These are phyloP conservation scores for Aldabrachelys gigantea DNA, from an alignment of 2,113 vertebrate species.

Conservation along the genomic window DNA sequence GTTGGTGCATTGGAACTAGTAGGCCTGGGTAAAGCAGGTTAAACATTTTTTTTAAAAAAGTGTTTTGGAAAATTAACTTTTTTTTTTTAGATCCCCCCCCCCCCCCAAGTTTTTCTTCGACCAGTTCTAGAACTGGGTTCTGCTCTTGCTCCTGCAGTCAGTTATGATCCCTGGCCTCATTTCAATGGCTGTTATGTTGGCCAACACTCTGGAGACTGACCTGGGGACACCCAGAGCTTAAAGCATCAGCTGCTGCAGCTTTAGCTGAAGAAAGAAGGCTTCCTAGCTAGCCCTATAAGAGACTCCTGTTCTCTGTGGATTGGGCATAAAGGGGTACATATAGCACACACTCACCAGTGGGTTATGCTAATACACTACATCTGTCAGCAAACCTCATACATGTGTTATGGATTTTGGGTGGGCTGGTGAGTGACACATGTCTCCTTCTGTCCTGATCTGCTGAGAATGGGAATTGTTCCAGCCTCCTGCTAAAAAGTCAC, in stretches of 20 bases:
- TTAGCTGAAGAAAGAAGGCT: not conserved
- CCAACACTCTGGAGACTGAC: not conserved
- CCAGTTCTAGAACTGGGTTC: not conserved
- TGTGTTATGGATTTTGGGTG: not conserved
- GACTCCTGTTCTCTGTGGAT: not conserved
- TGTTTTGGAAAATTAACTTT: not conserved
- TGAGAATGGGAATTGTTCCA: not conserved
- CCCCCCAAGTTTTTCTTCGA: not conserved
- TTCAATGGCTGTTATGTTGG: not conserved
- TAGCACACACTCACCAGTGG: not conserved
- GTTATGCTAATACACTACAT: not conserved
- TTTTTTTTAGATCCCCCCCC: too few species aligned
- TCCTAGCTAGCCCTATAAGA: not conserved
- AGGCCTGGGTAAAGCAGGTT: not conserved
- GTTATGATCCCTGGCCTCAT: not conserved
- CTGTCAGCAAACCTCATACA: not conserved
- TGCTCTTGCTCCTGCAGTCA: not conserved
- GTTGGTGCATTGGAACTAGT: not conserved
- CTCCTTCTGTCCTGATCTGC: not conserved
- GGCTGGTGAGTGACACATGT: not conserved
- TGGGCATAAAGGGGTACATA: not conserved
- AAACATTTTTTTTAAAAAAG: not conserved
- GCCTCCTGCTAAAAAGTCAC: not conserved
- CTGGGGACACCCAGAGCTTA: not conserved
- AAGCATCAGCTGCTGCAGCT: not conserved